Evolutionary conservation across 2,113 vertebrate genomes (phyloP).

Genomic region (Rhadina sibilatrix): DNA sequence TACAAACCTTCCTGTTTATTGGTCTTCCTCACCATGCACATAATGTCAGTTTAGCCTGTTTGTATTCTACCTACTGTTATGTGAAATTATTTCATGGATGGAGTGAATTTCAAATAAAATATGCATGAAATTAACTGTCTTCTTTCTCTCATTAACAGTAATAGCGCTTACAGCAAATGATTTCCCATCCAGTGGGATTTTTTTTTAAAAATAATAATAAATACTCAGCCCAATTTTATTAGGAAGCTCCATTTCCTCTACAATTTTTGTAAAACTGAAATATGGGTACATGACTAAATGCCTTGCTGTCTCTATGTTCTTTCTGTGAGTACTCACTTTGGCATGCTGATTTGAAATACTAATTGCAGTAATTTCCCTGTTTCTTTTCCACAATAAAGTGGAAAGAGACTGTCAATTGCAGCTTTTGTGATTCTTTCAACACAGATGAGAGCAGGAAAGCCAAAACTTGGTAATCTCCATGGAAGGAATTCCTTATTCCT

Average conservation of each 20-base stretch:
- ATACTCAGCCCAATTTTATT: not conserved
- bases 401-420: not conserved
- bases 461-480: not conserved
- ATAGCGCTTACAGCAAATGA: not conserved
- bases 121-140: conserved; percentile 9
- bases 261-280: not conserved
- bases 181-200: not conserved
- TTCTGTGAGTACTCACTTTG: not conserved
- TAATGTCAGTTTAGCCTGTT: not conserved
- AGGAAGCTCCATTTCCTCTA: not conserved
- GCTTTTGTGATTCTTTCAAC: not conserved
- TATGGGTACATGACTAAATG: not conserved
- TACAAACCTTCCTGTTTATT: not conserved
- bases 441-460: not conserved
- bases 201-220: not conserved
- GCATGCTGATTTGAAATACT: not conserved
- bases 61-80: not conserved
- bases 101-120: conserved; percentile 8
- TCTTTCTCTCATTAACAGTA: conserved; percentile 17
- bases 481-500: not conserved
- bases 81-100: conserved; percentile 9
- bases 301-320: not conserved
- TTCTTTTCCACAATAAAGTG: not conserved
- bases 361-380: not conserved
- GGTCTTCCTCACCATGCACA: not conserved